phyloP scores from a whole-genome alignment of 35 echinoderm and acorn worm genomes.

The Eucidaris tribuloides region DNA sequence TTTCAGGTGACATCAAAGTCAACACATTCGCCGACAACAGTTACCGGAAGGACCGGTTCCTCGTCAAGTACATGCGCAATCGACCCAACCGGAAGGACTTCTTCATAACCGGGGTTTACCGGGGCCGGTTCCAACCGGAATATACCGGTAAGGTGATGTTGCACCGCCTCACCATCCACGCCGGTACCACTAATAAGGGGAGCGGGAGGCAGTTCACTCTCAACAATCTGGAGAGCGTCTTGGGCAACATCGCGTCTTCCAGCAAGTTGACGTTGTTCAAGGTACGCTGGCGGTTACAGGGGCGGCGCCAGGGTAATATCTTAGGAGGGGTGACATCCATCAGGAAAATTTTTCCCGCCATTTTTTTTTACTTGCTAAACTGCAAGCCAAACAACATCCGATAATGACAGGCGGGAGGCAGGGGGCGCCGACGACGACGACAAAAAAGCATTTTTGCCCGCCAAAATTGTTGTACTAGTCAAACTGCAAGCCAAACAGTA shows the following conservation, averaged over 20 bases:
- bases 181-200: slow-evolving; percentile 73
- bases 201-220: slow-evolving; percentile 73
- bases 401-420: no score
- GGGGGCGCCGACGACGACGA: no score
- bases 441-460: no score
- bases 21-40: slow-evolving; percentile 86
- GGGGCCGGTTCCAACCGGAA: slow-evolving; percentile 63
- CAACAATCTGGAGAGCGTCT: slow-evolving; percentile 80
- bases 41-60: slow-evolving; percentile 75
- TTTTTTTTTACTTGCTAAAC: no score
- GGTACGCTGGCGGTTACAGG: no score
- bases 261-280: slow-evolving; percentile 53
- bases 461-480: no score
- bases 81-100: slow-evolving; percentile 79
- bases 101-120: slow-evolving; percentile 65
- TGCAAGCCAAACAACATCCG: no score
- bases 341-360: no score
- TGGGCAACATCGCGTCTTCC: slow-evolving; percentile 65
- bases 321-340: no score
- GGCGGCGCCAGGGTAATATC: no score
- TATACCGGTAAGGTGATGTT: slow-evolving; percentile 75
- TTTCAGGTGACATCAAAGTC: slow-evolving; percentile 58
- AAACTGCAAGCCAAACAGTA: no score
- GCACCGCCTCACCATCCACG: slow-evolving; percentile 73
- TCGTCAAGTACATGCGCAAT: slow-evolving; percentile 73